phyloP scores from a whole-genome alignment of 2,113 vertebrate genomes.

The Sinocyclocheilus anshuiensis region DNA sequence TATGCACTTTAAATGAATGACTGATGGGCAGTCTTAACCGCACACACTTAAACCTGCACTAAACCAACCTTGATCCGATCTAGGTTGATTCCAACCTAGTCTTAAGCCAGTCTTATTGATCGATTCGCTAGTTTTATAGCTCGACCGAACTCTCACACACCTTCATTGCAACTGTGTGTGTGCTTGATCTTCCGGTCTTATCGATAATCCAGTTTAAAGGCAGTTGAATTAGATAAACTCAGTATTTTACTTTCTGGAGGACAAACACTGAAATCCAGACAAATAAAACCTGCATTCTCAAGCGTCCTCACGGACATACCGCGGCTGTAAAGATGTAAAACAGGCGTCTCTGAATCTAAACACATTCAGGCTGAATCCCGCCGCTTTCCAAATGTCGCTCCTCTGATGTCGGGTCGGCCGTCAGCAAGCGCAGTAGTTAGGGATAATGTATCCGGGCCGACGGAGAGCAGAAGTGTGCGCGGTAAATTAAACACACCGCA shows the following conservation, averaged over 20 bases:
- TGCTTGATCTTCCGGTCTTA: neutral
- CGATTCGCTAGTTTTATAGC: neutral
- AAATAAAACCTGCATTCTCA: neutral
- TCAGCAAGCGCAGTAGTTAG: neutral
- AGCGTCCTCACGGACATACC: neutral
- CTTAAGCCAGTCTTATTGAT: neutral
- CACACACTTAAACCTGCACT: neutral
- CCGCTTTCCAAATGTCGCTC: neutral
- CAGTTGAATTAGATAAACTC: neutral
- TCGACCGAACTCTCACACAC: neutral
- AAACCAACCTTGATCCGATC: slow-evolving; percentile 1
- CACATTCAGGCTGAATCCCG: neutral
- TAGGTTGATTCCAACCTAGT: neutral
- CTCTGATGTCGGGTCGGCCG: neutral
- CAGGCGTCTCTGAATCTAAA: slow-evolving; percentile 25
- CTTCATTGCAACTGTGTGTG: neutral
- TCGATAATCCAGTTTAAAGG: slow-evolving; percentile 6
- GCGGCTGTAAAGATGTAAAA: slow-evolving; percentile 9
- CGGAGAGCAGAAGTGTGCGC: neutral
- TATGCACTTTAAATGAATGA: slow-evolving; percentile 33
- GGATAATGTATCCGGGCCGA: slow-evolving; percentile 1
- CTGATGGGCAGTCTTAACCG: neutral
- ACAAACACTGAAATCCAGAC: neutral
- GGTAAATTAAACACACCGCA: neutral
- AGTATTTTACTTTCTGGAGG: neutral